These are phyloP conservation scores for Heliconius hermathena DNA, from an alignment of 1,140 invertebrate species.

Conservation along the genomic window DNA sequence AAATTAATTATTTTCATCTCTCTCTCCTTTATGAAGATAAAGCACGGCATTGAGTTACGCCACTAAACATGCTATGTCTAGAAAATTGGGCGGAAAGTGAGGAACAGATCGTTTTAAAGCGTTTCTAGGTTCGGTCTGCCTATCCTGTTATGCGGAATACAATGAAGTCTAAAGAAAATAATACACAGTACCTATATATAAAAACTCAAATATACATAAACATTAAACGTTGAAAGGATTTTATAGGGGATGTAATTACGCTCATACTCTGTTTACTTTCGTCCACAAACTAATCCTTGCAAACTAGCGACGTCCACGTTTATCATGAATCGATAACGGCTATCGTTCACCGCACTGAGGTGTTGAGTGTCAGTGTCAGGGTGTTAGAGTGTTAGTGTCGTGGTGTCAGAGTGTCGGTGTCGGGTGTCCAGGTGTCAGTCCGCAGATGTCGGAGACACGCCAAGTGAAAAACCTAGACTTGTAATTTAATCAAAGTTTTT, in stretches of 20 bases:
- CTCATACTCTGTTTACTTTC: slow-evolving; percentile 2
- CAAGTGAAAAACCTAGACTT: background rate
- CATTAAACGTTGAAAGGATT: background rate
- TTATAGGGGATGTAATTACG: background rate
- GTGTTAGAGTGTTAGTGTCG: background rate
- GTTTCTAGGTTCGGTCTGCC: too few relatives aligned
- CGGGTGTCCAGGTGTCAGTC: too few relatives aligned
- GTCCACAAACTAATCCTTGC: slow-evolving; percentile 24
- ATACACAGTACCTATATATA: too few relatives aligned
- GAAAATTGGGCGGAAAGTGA: too few relatives aligned
- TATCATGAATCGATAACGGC: slow-evolving; percentile 14
- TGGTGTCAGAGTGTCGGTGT: too few relatives aligned
- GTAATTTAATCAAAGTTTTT: background rate
- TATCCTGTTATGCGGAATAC: too few relatives aligned
- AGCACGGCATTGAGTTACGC: too few relatives aligned
- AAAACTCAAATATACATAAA: background rate
- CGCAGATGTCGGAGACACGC: background rate
- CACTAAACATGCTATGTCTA: too few relatives aligned
- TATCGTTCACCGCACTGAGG: background rate
- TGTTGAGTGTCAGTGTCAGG: background rate
- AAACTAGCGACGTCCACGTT: slow-evolving; percentile 24
- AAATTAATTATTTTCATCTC: too few relatives aligned
- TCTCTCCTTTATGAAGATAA: too few relatives aligned
- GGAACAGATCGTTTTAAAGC: too few relatives aligned
- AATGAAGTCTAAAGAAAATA: too few relatives aligned